These are phyloP conservation scores for Aphelinus certus DNA, from an alignment of 1,140 invertebrate genomes.

Conservation along the genomic window DNA sequence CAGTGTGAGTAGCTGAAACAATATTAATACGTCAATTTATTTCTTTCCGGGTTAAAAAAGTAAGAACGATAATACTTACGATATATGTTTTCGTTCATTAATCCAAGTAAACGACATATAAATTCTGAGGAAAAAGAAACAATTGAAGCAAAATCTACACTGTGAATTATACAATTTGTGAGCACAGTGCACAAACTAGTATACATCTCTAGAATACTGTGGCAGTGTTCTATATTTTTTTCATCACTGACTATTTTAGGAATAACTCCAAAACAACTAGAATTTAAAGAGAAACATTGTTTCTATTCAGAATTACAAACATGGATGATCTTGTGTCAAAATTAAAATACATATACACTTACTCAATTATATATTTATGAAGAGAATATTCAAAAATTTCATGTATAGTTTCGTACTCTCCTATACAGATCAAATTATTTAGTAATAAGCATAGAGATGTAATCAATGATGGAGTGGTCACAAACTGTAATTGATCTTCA, in stretches of 20 bases:
- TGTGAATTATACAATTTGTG: conserved; percentile 57
- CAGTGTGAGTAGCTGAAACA: conserved; percentile 52
- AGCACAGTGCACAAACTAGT: conserved; percentile 61
- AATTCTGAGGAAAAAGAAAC: conserved; percentile 63
- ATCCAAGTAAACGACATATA: conserved; percentile 58
- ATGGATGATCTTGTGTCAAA: too few species aligned
- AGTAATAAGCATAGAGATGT: conserved; percentile 60
- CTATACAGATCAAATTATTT: conserved; percentile 62
- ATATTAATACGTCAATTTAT: neutral
- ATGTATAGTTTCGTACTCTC: conserved; percentile 54
- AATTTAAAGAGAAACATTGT: conserved; percentile 31
- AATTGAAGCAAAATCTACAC: conserved; percentile 56
- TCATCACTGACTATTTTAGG: conserved; percentile 51
- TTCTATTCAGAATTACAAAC: neutral
- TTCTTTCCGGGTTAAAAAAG: neutral
- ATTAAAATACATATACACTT: conserved; percentile 13
- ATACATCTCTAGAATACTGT: conserved; percentile 66
- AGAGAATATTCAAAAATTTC: conserved; percentile 58
- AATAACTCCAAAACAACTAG: conserved; percentile 58
- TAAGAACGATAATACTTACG: conserved; percentile 54
- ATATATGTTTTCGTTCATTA: conserved; percentile 63
- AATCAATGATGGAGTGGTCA: conserved; percentile 64
- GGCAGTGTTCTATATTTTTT: conserved; percentile 57
- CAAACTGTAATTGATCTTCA: conserved; percentile 47
- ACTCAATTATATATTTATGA: conserved; percentile 58